Evolutionary conservation across 2,888 invertebrate genomes (phyloP).

Genomic region (Pseudeuparius sepicola): DNA sequence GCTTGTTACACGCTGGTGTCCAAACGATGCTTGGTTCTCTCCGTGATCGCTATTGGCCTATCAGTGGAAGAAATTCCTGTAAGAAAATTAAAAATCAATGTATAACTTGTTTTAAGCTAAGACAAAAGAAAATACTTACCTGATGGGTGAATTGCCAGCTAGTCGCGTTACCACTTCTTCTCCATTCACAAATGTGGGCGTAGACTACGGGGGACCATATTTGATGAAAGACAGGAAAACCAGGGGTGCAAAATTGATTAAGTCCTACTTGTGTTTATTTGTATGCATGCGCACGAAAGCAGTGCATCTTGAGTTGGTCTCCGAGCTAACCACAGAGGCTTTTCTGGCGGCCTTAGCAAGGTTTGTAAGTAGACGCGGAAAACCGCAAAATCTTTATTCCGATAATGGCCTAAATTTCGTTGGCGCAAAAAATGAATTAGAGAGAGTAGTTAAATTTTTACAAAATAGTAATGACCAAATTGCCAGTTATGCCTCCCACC

Average conservation of each 20-base stretch:
- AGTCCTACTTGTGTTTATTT: slow-evolving; percentile 23
- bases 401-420: slow-evolving; percentile 10
- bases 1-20: slow-evolving; percentile 18
- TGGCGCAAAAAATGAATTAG: slow-evolving; percentile 11
- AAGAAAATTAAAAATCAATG: slow-evolving; percentile 21
- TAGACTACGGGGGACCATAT: slow-evolving; percentile 27
- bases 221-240: slow-evolving; percentile 23
- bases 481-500: slow-evolving; percentile 9
- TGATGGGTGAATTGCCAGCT: slow-evolving; percentile 26
- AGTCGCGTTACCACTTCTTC: slow-evolving; percentile 17
- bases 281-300: slow-evolving; percentile 25
- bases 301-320: slow-evolving; percentile 21
- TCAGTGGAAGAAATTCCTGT: slow-evolving; percentile 22
- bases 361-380: slow-evolving; percentile 10
- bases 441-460: slow-evolving; percentile 8
- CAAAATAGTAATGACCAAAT: slow-evolving; percentile 6
- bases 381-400: slow-evolving; percentile 10
- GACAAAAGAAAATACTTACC: slow-evolving; percentile 17
- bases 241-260: slow-evolving; percentile 18
- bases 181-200: slow-evolving; percentile 25
- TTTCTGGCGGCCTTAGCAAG: slow-evolving; percentile 6
- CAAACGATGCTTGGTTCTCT: slow-evolving; percentile 17
- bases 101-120: slow-evolving; percentile 21
- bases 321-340: slow-evolving; percentile 4
- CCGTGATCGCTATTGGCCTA: slow-evolving; percentile 25